phyloP scores from a whole-genome alignment of 1,140 invertebrate species.

The Drosophila serrata region DNA sequence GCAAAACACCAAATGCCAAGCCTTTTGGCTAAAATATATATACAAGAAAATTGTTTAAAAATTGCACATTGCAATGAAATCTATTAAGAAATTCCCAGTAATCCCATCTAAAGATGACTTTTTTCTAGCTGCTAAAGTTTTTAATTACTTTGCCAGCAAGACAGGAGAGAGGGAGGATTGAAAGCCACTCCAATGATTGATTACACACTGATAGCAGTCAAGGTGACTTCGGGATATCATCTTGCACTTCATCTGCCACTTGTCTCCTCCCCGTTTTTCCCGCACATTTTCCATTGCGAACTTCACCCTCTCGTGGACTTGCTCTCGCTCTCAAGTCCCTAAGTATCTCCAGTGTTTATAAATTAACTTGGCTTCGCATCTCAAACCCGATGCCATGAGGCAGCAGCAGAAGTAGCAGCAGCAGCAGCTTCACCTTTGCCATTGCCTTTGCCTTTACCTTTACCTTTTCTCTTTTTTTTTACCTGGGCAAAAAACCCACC shows the following conservation, averaged over 20 bases:
- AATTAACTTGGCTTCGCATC: conserved; percentile 53
- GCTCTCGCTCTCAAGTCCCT: conserved; percentile 15
- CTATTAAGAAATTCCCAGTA: not conserved
- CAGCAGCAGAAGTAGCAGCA: not conserved
- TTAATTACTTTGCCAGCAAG: conserved; percentile 61
- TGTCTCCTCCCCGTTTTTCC: conserved; percentile 2
- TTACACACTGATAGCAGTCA: conserved; percentile 47
- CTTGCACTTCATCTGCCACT: conserved; percentile 47
- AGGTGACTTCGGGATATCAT: conserved; percentile 46
- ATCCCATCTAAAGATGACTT: not conserved
- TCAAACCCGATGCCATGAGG: conserved; percentile 12
- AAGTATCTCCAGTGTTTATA: conserved; percentile 54
- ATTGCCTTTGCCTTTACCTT: conserved; percentile 1
- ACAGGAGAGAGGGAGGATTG: conserved; percentile 3
- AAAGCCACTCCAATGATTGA: conserved; percentile 47
- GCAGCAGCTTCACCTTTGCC: conserved; percentile 16
- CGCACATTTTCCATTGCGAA: conserved; percentile 14
- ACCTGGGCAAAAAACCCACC: conserved; percentile 9
- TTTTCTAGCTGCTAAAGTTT: conserved; percentile 49
- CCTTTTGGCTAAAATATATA: not conserved
- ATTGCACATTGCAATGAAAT: not conserved
- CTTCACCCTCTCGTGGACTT: conserved; percentile 8
- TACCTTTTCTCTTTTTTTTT: not conserved
- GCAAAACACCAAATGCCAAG: conserved; percentile 46
- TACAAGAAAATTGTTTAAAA: not conserved